phyloP scores from a whole-genome alignment of 2,113 vertebrate genomes.

The Neogale vison region DNA sequence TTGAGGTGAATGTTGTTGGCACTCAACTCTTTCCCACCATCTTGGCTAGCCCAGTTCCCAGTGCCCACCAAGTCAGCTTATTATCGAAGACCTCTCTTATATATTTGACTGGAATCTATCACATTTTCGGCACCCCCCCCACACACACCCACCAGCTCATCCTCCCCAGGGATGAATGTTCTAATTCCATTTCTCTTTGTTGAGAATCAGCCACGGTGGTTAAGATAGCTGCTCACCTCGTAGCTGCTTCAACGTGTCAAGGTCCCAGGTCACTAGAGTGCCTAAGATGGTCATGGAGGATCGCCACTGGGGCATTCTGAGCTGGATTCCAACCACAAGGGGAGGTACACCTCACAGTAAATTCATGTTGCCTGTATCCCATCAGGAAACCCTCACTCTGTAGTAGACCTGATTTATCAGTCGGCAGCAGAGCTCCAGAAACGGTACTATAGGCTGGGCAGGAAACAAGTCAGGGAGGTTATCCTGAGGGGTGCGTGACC shows the following conservation, averaged over 20 bases:
- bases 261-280: not conserved
- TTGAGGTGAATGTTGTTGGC: not conserved
- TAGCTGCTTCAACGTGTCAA: not conserved
- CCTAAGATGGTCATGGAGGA: not conserved
- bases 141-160: not conserved
- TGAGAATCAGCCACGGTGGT: not conserved
- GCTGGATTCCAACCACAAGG: not conserved
- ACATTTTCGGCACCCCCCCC: not conserved
- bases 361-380: not conserved
- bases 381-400: slow-evolving; percentile 27
- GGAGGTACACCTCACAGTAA: not conserved
- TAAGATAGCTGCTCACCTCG: not conserved
- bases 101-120: not conserved
- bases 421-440: slow-evolving; percentile 41
- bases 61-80: not conserved
- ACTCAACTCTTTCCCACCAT: not conserved
- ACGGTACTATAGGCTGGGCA: not conserved
- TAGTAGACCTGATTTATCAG: slow-evolving; percentile 46
- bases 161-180: not conserved
- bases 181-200: not conserved
- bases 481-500: not conserved
- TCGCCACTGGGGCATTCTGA: not conserved
- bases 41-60: not conserved
- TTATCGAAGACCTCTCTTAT: not conserved
- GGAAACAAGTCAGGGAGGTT: slow-evolving; percentile 32